These are phyloP conservation scores for Sesamia inferens DNA, from an alignment of 2,888 invertebrate species.

Conservation along the genomic window DNA sequence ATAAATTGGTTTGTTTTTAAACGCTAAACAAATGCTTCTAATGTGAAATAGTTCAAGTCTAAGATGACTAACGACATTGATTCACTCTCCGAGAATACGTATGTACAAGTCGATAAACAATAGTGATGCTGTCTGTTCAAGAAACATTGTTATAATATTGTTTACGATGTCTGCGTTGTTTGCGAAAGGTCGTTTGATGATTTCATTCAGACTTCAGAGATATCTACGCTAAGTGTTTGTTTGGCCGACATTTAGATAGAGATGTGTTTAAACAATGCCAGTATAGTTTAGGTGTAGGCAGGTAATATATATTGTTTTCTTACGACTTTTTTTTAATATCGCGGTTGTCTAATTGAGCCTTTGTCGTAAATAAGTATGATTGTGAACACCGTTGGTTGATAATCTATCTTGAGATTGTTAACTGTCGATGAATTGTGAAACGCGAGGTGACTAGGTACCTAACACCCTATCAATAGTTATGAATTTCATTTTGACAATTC, in stretches of 20 bases:
- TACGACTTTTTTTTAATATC: background rate
- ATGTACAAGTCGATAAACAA: conserved; percentile 31
- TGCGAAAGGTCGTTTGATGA: conserved; percentile 34
- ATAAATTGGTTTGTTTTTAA: conserved; percentile 40
- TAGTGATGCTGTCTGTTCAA: conserved; percentile 30
- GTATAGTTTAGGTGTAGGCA: background rate
- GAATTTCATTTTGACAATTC: background rate
- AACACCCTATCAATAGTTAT: background rate
- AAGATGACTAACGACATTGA: conserved; percentile 10
- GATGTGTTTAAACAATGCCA: background rate
- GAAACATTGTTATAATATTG: conserved; percentile 41
- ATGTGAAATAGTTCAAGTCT: background rate
- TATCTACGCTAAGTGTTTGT: conserved; percentile 19
- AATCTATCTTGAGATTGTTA: background rate
- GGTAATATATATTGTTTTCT: background rate
- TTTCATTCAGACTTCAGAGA: conserved; percentile 28
- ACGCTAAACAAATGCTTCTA: conserved; percentile 13
- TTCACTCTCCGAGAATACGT: conserved; percentile 9
- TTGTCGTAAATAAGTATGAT: background rate
- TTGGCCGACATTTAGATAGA: conserved; percentile 8
- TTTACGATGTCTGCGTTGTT: conserved; percentile 31
- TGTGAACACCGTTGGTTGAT: background rate
- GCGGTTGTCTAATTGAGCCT: background rate
- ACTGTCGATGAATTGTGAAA: background rate
- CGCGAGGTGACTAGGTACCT: background rate